Base-by-base conservation (phyloP, 2,888 invertebrate species). In the Norana najaformis region DNA sequence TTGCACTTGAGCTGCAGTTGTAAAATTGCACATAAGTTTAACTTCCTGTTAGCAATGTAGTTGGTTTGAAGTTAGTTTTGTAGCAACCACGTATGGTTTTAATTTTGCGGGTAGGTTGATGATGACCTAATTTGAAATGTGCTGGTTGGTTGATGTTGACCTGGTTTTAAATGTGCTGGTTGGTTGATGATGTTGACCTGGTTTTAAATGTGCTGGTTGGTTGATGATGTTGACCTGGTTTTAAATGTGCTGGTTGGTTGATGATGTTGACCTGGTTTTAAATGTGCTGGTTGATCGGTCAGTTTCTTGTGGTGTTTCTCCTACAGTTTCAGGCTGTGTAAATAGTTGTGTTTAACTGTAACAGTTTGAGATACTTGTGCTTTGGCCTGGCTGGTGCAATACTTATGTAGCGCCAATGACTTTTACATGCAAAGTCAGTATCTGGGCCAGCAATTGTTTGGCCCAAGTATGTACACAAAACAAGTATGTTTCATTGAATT, bases 321-420 rank as follows among this genome's bases (percentile, higher is more conserved):
- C 30, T 69, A 69, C 30, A 8, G 8, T 47, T 47, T 47, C 47
- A 47, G 47, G 47, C 47, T 69, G 69, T 69, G 69, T 69, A 69
- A 69, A 69, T 69, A 69, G 23, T 47, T 47, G 69, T 69, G 69
- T 69, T 69, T 69, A 69, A 69, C n/a, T 69, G 69, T 69, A 69
- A 69, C 30, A 69, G 30, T 53, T 20, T 69, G 69, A n/a, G 69
- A n/a, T n/a, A n/a, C 69, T 69, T 69, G 30, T 30, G n/a, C 69
- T n/a, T 69, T n/a, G 69, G 69, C 8, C 69, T 69, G 11, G 30
- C 69, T 69, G 11, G 13, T 47, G 23, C 47, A 47, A 23, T 47
- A 47, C 47, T 23, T 47, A 20, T 69, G n/a, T 69, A 69, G 69
- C 11, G 69, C 8, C 69, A 69, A 8, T 30, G 30, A 16, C 30